Percentiles rank a stretch among this genome's conserved stretches.
Evolutionary conservation across 2,113 vertebrate species (phyloP).

Genomic region (Haemorhous mexicanus): DNA sequence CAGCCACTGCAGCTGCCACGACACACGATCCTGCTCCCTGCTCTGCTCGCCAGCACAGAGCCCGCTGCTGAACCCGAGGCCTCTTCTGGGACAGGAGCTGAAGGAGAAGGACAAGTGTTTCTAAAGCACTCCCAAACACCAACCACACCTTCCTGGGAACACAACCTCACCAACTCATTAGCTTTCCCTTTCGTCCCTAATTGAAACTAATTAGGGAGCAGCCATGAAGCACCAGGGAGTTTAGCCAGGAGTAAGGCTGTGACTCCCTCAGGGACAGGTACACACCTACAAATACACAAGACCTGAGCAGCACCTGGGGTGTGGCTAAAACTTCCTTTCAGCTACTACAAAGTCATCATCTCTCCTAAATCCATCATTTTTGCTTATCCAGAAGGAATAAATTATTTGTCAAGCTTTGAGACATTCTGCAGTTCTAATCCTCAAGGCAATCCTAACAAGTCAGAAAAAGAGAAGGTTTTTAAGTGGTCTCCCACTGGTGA

Average conservation of each 20-base stretch:
- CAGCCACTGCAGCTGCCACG: neutral
- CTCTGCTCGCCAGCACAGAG: neutral
- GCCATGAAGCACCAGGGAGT: neutral
- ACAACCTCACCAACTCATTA: neutral
- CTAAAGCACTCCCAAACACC: neutral
- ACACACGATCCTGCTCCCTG: fast-evolving
- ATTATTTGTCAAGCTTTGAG: neutral
- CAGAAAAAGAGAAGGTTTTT: neutral
- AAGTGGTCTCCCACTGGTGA: neutral
- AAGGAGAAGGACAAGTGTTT: neutral
- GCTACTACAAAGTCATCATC: neutral
- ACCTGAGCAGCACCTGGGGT: neutral
- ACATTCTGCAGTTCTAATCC: neutral
- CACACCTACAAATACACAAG: neutral
- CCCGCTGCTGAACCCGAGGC: neutral
- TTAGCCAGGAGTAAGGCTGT: neutral
- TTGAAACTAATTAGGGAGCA: neutral
- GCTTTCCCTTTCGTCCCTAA: neutral
- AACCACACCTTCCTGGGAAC: neutral
- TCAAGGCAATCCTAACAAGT: neutral
- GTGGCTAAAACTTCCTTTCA: neutral
- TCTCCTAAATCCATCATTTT: neutral
- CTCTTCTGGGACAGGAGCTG: neutral
- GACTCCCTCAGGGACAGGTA: neutral
- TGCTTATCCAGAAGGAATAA: neutral